Percentiles rank a stretch among this genome's conserved stretches.
Evolutionary conservation across 2,888 invertebrate species (phyloP).

Genomic region (Atrina japonica): DNA sequence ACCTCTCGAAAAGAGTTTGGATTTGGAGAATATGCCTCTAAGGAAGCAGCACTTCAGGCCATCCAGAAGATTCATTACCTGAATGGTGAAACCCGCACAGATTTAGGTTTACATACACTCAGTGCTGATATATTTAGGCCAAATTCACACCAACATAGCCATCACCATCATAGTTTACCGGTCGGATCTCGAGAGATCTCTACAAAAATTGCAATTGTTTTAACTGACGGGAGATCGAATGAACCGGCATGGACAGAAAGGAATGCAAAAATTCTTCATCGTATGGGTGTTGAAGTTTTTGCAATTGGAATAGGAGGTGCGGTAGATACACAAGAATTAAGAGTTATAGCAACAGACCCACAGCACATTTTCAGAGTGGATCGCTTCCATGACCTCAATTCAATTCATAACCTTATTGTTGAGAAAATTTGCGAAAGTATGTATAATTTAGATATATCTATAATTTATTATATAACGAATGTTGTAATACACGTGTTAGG

Average conservation of each 20-base stretch:
- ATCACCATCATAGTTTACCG: background rate
- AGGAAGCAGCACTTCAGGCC: conserved; percentile 7
- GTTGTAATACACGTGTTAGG: too few relatives aligned
- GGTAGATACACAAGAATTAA: conserved; percentile 9
- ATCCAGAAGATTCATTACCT: conserved; percentile 21
- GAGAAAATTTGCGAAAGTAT: conserved; percentile 54
- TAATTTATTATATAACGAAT: too few relatives aligned
- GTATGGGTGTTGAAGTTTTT: conserved; percentile 25
- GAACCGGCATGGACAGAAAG: conserved; percentile 2
- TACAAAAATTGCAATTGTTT: conserved; percentile 28
- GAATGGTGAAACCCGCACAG: conserved; percentile 30
- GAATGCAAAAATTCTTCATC: conserved; percentile 5
- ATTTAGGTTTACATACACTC: conserved; percentile 8
- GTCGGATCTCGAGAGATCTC: background rate
- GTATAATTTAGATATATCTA: background rate
- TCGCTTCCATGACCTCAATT: background rate
- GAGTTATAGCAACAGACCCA: conserved; percentile 19
- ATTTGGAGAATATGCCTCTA: conserved; percentile 13
- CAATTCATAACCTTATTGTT: conserved; percentile 39
- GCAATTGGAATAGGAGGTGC: conserved; percentile 22
- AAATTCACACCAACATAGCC: background rate
- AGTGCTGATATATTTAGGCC: background rate
- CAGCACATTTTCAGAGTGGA: conserved; percentile 2
- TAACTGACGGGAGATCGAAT: conserved; percentile 33
- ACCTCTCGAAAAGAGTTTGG: conserved; percentile 13